Base-by-base conservation (phyloP, 2,797 vertebrate genomes). In the Falco novaeseelandiae region DNA sequence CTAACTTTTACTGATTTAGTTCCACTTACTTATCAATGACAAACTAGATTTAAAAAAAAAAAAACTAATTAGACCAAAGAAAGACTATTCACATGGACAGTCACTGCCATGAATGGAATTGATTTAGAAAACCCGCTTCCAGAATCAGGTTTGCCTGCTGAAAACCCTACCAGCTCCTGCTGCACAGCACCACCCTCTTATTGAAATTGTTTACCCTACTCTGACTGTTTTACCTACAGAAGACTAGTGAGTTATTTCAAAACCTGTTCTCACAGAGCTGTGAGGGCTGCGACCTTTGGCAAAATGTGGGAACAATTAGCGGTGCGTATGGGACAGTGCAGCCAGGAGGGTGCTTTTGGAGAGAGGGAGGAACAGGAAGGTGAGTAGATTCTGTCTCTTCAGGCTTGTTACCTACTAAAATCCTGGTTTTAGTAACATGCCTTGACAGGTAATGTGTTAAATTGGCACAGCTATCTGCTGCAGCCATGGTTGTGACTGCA, bases 191-290 rank as follows among this genome's bases (percentile, higher is more conserved):
- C 62, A 71, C 3, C 5, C 15, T 8, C 19, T 30, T 46, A 82
- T 2, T 62, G 54, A 90, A 84, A 73, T 40, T 71, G 22, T 57
- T 90, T 85, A 52, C 38, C 36, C 59, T 80, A 29, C 36, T 49
- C 48, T 34, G 82, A 77, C 76, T 77, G 34, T 63, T 80, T 80
- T 85, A 91, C 57, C 67, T 83, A 77, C 16, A 10, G 61, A 91
- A 80, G 90, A 76, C 76, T 59, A 84, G 55, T 34, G 61, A 91
- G 30, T 74, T 83, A 94, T 71, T 94, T 88, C 85, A 76, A 90
- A 97, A 89, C 13, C 30, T 51, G 32, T 17, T 88, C 22, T 62
- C 23, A 94, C 44, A 83, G 36, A 92, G 63, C 63, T 83, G 21
- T 32, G 32, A 94, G 67, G 20, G 34, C 44, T 73, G 36, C 57